Evolutionary conservation across 2,888 invertebrate genomes (phyloP).

Genomic region (Apamea crenata): DNA sequence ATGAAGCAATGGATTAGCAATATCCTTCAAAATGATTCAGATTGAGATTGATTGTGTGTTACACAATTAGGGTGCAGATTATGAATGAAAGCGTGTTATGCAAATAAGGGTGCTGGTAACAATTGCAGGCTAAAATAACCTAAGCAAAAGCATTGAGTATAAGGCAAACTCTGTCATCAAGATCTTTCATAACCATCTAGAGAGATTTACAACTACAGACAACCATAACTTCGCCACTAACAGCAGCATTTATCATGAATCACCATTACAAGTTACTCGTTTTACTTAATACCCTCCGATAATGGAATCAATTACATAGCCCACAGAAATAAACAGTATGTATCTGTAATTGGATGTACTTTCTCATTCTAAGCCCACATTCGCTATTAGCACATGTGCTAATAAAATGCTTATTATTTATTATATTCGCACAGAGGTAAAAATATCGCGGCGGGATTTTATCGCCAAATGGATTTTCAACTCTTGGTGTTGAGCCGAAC

Average conservation of each 20-base stretch:
- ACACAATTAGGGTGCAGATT: too few species aligned
- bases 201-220: neutral
- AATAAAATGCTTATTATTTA: too few species aligned
- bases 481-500: neutral
- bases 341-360: constrained; percentile 32
- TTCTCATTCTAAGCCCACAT: constrained; percentile 6
- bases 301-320: constrained; percentile 29
- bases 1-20: too few species aligned
- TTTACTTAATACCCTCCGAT: constrained; percentile 24
- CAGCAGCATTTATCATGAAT: constrained; percentile 8
- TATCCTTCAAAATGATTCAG: too few species aligned
- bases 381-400: too few species aligned
- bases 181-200: neutral
- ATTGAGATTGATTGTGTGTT: too few species aligned
- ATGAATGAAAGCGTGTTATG: too few species aligned
- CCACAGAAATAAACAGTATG: constrained; percentile 4
- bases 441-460: neutral
- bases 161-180: neutral
- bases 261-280: neutral
- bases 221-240: constrained; percentile 10
- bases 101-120: too few species aligned
- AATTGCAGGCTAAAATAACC: too few species aligned
- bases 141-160: neutral
- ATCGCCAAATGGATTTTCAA: neutral
- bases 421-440: neutral